Evolutionary conservation across 2,888 invertebrate species (phyloP), one percentile per base, ranked within the genome.

Genomic region (Trichogramma dendrolimi): DNA sequence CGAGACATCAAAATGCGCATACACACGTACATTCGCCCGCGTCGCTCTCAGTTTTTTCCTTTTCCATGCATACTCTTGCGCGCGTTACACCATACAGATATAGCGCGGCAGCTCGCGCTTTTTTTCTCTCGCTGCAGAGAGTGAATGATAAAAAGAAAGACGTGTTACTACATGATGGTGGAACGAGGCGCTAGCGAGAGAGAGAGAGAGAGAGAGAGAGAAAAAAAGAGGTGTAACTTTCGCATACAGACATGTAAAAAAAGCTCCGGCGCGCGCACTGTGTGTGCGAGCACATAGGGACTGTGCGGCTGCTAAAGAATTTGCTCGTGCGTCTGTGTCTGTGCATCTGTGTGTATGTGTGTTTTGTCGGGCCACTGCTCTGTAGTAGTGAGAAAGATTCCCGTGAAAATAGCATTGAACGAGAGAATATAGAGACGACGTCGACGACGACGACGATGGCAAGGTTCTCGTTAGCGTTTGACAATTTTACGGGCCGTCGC

Each of bases 401-500:
- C n/a, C 4, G 27, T 38, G 42, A 61, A 58, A 55, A 57, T 46
- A 27, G 27, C 27, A 27, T 27, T 27, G 27, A 27, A 27, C 27
- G 27, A 27, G 27, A 27, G 27, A 27, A 27, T 27, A 27, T 27
- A 27, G 27, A 27, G 27, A 27, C 27, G 27, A 27, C 27, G 27
- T 27, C 27, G 27, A 27, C 27, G 27, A 27, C 27, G 27, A 27
- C 27, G 27, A 27, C 27, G 27, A 27, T 27, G 27, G 27, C 27
- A 27, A 49, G 54, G 39, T 60, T 57, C 63, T 66, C 66, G 66
- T 66, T 66, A 66, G 64, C 62, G 61, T 66, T 66, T 63, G 64
- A 66, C 59, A 63, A 64, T 66, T 66, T 66, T 64, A 66, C 62
- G 64, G 60, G 52, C 55, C 66, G 62, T 57, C 62, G 58, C 66